Evolutionary conservation across 1,140 invertebrate species (phyloP).

Genomic region (Eurosta solidaginis): DNA sequence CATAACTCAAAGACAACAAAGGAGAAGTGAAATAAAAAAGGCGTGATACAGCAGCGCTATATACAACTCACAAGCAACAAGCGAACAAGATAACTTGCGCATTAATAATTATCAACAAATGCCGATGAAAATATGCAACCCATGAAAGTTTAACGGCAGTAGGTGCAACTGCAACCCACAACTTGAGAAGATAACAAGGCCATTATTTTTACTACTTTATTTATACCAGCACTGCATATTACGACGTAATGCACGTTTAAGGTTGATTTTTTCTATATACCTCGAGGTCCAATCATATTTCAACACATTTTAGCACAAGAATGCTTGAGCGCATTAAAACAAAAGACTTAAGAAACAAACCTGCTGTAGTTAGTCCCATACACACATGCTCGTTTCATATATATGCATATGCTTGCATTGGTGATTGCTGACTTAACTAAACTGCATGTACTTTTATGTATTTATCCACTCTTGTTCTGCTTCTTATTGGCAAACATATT

Average conservation of each 20-base stretch:
- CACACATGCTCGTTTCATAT: neutral
- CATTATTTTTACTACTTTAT: conserved; percentile 17
- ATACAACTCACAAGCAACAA: neutral
- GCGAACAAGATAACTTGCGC: neutral
- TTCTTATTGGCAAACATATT: neutral
- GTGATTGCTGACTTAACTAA: neutral
- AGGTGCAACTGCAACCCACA: conserved; percentile 11
- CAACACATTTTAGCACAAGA: neutral
- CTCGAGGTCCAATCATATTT: neutral
- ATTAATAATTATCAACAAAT: conserved; percentile 30
- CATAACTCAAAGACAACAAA: conserved; percentile 8
- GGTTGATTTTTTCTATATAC: neutral
- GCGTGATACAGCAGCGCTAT: too few relatives aligned
- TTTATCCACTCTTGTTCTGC: neutral
- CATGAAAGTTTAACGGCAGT: neutral
- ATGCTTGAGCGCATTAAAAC: neutral
- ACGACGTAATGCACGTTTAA: neutral
- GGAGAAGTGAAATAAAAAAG: too few relatives aligned
- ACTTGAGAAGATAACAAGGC: neutral
- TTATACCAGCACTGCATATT: neutral
- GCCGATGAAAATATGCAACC: neutral
- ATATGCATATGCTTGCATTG: neutral
- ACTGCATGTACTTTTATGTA: neutral
- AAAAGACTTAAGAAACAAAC: conserved; percentile 28
- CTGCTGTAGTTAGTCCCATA: too few relatives aligned